These are phyloP conservation scores for Paedocypris micromegethes DNA, from an alignment of 2,797 vertebrate genomes.

Conservation along the genomic window DNA sequence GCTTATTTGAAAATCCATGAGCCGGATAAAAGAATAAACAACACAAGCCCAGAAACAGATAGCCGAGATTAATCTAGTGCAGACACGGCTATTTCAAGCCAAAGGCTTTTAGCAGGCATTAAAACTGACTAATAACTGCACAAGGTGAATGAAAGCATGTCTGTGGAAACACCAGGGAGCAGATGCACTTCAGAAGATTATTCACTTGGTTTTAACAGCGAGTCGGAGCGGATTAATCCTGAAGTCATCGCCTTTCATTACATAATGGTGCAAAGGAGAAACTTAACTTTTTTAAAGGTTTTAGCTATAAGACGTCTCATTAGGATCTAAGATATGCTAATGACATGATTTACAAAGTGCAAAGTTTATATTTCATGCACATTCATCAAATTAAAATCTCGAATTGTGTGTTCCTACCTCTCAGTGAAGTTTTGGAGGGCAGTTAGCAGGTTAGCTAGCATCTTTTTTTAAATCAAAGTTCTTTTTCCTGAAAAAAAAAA, in stretches of 20 bases:
- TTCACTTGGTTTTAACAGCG: conserved; percentile 21
- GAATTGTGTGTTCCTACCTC: conserved; percentile 19
- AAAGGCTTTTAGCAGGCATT: conserved; percentile 25
- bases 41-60: conserved; percentile 14
- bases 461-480: not conserved
- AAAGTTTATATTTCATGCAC: not conserved
- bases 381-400: not conserved
- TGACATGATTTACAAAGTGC: conserved; percentile 1
- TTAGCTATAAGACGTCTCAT: not conserved
- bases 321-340: conserved; percentile 1
- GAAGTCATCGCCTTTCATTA: conserved; percentile 5
- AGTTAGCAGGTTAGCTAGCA: conserved; percentile 31
- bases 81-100: conserved; percentile 20
- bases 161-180: not conserved
- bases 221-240: conserved; percentile 23
- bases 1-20: not conserved
- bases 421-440: conserved; percentile 31
- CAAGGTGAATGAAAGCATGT: conserved; percentile 4
- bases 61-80: conserved; percentile 10
- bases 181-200: conserved; percentile 25
- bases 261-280: conserved; percentile 8
- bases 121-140: conserved; percentile 21
- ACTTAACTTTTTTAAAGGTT: conserved; percentile 15
- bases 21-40: not conserved
- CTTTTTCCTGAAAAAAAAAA: conserved; percentile 5